Percentiles rank a stretch among this genome's conserved stretches.
Evolutionary conservation across 2,113 vertebrate genomes (phyloP).

Genomic region (Meriones unguiculatus): DNA sequence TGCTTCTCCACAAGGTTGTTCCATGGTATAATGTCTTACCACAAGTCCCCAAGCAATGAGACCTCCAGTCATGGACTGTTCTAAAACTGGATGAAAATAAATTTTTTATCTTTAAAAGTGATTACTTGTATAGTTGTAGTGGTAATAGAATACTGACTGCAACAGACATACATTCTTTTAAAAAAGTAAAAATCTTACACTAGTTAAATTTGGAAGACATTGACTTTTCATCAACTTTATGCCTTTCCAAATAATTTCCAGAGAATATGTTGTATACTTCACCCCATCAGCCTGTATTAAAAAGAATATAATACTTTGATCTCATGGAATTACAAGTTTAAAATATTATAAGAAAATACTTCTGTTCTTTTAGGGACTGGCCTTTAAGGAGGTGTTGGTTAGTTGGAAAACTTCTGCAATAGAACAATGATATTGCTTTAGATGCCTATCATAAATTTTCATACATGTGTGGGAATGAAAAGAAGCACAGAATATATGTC

Average conservation of each 20-base stretch:
- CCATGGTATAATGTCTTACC: neutral
- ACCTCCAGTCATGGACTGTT: neutral
- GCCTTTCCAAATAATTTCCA: neutral
- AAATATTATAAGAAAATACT: neutral
- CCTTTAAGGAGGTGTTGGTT: neutral
- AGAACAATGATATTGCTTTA: neutral
- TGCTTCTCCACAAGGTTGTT: neutral
- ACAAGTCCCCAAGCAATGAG: neutral
- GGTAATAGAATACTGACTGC: neutral
- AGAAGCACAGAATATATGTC: neutral
- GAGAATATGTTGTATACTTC: neutral
- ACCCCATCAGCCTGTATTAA: neutral
- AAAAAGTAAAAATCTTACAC: neutral
- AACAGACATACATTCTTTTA: neutral
- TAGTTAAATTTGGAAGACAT: constrained; percentile 20
- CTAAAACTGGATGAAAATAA: neutral
- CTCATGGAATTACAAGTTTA: neutral
- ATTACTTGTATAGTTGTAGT: neutral
- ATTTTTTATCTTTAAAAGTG: neutral
- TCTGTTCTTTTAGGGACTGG: neutral
- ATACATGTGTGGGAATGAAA: neutral
- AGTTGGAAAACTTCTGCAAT: neutral
- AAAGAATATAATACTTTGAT: neutral
- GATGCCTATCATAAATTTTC: neutral
- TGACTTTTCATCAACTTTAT: neutral